phyloP scores from a whole-genome alignment of 2,113 vertebrate species.

The Atherinomorus stipes region DNA sequence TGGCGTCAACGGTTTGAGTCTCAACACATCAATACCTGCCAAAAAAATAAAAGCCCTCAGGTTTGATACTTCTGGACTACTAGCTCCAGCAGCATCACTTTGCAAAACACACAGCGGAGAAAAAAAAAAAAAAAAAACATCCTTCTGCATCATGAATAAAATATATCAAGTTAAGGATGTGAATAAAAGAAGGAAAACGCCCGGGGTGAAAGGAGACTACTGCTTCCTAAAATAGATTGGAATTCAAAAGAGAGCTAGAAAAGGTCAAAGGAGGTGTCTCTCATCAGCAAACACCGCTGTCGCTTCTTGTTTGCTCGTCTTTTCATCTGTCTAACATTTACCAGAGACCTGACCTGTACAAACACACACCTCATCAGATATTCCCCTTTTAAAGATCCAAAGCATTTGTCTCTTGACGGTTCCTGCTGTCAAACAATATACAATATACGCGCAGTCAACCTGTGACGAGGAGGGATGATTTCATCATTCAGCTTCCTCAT shows the following conservation, averaged over 20 bases:
- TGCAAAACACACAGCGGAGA: not conserved
- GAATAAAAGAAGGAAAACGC: constrained; percentile 30
- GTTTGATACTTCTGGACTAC: constrained; percentile 29
- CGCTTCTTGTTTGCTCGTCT: constrained; percentile 49
- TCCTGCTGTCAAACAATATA: constrained; percentile 2
- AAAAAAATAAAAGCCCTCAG: constrained; percentile 45
- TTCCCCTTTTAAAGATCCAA: constrained; percentile 21
- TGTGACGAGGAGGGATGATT: not conserved
- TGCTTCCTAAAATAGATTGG: constrained; percentile 45
- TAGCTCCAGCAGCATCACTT: not conserved
- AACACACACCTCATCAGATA: constrained; percentile 41
- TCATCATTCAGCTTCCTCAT: not conserved
- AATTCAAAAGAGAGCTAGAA: constrained; percentile 49
- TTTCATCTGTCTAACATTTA: constrained; percentile 55
- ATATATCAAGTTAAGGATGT: constrained; percentile 34
- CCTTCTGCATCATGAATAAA: constrained; percentile 30
- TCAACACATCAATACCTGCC: constrained; percentile 46
- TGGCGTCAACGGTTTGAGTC: constrained; percentile 41
- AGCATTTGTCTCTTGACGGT: not conserved
- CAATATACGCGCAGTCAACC: not conserved
- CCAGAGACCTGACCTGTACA: constrained; percentile 32
- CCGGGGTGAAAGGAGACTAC: constrained; percentile 13
- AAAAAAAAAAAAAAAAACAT: too few relatives aligned
- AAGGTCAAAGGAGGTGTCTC: constrained; percentile 66
- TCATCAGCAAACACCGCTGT: constrained; percentile 56